Evolutionary conservation across 2,113 vertebrate genomes (phyloP).

Genomic region (Eubucco bourcierii): DNA sequence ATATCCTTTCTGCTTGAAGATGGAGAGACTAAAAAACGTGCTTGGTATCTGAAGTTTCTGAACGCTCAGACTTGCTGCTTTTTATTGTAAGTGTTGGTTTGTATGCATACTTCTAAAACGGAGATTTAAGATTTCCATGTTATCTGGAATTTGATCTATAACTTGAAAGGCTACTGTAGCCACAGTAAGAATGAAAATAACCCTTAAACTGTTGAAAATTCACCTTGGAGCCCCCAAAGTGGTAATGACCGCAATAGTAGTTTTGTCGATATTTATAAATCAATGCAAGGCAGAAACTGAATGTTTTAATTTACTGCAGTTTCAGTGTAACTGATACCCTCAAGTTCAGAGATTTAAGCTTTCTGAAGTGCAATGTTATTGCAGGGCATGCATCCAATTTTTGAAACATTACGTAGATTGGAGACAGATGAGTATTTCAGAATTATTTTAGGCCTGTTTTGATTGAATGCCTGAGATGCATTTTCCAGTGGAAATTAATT

Average conservation of each 20-base stretch:
- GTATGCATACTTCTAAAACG: constrained; percentile 25
- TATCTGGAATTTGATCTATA: constrained; percentile 45
- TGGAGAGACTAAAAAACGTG: background rate
- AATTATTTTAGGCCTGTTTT: constrained; percentile 72
- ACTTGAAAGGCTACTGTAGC: constrained; percentile 50
- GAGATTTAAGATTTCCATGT: constrained; percentile 42
- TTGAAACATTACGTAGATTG: constrained; percentile 73
- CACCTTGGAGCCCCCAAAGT: constrained; percentile 22
- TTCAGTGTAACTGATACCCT: constrained; percentile 62
- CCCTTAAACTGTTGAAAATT: constrained; percentile 49
- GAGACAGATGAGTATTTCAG: constrained; percentile 74
- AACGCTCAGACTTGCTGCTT: background rate
- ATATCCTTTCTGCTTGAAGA: background rate
- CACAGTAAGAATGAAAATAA: constrained; percentile 51
- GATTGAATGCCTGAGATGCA: constrained; percentile 68
- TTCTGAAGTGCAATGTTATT: constrained; percentile 65
- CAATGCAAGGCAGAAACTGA: constrained; percentile 52
- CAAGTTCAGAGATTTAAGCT: constrained; percentile 50
- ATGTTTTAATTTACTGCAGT: constrained; percentile 59
- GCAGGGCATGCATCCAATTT: constrained; percentile 70
- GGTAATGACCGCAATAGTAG: constrained; percentile 52
- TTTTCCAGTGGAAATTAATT: constrained; percentile 76
- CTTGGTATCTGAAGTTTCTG: background rate
- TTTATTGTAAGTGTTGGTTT: constrained; percentile 7
- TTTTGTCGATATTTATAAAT: constrained; percentile 63